phyloP scores from a whole-genome alignment of 2,797 vertebrate species.

The Glyptemys insculpta region DNA sequence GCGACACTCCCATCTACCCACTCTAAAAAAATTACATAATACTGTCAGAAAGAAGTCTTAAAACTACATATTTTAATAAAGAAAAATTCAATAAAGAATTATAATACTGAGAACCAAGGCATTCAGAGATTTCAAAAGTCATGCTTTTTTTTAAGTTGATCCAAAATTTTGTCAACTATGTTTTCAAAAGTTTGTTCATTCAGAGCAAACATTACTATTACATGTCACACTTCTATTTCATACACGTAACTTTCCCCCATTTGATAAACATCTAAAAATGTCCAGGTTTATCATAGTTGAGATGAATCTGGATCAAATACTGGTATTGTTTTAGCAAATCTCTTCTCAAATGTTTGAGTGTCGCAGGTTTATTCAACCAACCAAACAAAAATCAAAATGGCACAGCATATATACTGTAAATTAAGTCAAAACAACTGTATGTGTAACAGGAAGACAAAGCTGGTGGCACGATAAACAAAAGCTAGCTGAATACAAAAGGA shows the following conservation, averaged over 20 bases:
- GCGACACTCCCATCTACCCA: constrained; percentile 89
- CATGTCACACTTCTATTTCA: constrained; percentile 79
- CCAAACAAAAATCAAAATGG: constrained; percentile 83
- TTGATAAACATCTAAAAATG: constrained; percentile 83
- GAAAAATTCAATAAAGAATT: constrained; percentile 87
- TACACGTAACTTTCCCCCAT: constrained; percentile 75
- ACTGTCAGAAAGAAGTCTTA: constrained; percentile 87
- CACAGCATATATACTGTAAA: constrained; percentile 84
- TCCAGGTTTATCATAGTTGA: constrained; percentile 84
- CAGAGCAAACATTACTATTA: constrained; percentile 82
- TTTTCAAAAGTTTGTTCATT: constrained; percentile 80
- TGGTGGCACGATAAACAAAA: constrained; percentile 81
- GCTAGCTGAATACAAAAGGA: constrained; percentile 80
- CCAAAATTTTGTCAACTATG: constrained; percentile 84
- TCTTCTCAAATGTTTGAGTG: constrained; percentile 86
- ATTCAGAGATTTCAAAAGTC: constrained; percentile 87
- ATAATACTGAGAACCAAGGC: constrained; percentile 90
- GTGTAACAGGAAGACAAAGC: constrained; percentile 88
- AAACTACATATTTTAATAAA: constrained; percentile 87
- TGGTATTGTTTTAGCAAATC: constrained; percentile 81
- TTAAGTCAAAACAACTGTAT: constrained; percentile 76
- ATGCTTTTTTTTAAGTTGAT: constrained; percentile 85
- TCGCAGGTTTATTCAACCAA: constrained; percentile 87
- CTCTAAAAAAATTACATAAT: constrained; percentile 88
- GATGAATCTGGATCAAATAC: constrained; percentile 88